Evolutionary conservation across 2,888 invertebrate genomes (phyloP).

Genomic region (Chalcosyrphus nemorum): DNA sequence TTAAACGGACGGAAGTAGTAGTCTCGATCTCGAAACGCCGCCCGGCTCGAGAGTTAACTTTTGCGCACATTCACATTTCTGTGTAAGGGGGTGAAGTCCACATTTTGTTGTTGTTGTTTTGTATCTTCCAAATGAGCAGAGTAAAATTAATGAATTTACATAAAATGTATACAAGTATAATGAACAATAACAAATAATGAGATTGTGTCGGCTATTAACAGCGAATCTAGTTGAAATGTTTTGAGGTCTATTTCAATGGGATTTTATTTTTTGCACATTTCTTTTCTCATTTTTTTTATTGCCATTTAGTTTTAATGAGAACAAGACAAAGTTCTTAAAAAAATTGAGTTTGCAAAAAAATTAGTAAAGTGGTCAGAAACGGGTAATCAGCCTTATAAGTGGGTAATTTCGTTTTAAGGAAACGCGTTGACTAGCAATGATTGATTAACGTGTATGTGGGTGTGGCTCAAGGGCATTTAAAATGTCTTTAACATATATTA

Average conservation of each 20-base stretch:
- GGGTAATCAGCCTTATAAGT: neutral
- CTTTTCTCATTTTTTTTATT: neutral
- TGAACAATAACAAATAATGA: conserved; percentile 10
- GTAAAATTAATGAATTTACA: conserved; percentile 36
- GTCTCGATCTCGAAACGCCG: conserved; percentile 14
- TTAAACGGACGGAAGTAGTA: conserved; percentile 31
- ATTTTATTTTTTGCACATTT: neutral
- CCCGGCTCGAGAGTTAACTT: conserved; percentile 2
- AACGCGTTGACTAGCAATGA: too few species aligned
- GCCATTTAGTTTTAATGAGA: neutral
- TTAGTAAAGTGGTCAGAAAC: neutral
- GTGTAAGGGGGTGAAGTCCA: neutral
- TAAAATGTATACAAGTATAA: neutral
- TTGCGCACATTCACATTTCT: conserved; percentile 5
- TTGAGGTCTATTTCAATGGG: neutral
- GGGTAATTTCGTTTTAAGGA: too few species aligned
- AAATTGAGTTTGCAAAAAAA: neutral
- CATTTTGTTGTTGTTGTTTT: neutral
- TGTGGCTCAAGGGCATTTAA: too few species aligned
- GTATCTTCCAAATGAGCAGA: neutral
- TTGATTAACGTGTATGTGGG: too few species aligned
- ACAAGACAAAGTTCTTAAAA: neutral
- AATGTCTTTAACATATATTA: too few species aligned
- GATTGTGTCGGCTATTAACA: neutral
- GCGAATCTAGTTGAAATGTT: neutral